These are phyloP conservation scores for Halcyon badia DNA, from an alignment of 2,797 vertebrate genomes.

Conservation along the genomic window DNA sequence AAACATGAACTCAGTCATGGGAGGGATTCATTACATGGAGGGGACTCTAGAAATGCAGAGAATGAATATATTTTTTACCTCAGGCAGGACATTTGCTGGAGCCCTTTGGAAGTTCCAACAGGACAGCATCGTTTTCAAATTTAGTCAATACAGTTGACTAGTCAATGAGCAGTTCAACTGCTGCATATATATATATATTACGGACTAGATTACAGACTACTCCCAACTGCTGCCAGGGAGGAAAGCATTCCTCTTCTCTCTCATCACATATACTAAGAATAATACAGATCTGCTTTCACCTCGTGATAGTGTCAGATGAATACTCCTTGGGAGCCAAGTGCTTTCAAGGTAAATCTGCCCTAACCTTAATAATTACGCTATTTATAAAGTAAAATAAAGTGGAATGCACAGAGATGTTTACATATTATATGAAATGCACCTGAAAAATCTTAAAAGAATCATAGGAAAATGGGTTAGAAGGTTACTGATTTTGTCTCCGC, in stretches of 20 bases:
- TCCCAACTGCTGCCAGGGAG: neutral
- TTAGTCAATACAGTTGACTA: accelerated
- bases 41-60: neutral
- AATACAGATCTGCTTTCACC: neutral
- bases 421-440: neutral
- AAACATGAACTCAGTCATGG: neutral
- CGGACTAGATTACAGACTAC: neutral
- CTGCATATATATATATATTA: neutral
- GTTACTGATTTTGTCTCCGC: neutral
- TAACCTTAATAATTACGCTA: neutral
- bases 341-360: neutral
- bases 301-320: neutral
- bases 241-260: neutral
- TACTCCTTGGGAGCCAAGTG: neutral
- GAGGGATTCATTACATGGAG: neutral
- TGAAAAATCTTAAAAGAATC: neutral
- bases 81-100: neutral
- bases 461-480: neutral
- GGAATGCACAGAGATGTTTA: neutral
- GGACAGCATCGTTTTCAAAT: neutral
- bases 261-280: neutral
- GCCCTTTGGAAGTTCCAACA: neutral
- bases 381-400: neutral
- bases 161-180: neutral
- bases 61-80: neutral